Percentiles rank a stretch among this genome's conserved stretches.
Conservation (phyloP, 2,113 vertebrate genomes). For the Gnathonemus longibarbis region DNA sequence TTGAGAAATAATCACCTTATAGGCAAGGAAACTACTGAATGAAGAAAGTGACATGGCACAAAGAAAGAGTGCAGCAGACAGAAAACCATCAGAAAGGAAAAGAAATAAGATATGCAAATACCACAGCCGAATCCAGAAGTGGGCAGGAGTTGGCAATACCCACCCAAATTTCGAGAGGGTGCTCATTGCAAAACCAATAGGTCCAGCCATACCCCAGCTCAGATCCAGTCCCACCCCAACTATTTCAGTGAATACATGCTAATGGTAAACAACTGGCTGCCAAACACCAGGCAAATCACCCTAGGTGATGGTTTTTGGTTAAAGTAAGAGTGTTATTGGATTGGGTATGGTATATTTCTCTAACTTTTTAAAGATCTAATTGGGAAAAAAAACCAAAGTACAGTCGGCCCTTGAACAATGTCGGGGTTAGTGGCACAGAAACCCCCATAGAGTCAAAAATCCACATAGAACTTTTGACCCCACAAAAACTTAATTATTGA, state of each 20-base stretch:
- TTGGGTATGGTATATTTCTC: neutral
- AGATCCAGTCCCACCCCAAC: neutral
- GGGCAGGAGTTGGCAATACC: neutral
- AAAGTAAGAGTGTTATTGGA: neutral
- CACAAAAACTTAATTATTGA: neutral
- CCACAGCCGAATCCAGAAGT: neutral
- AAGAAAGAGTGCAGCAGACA: neutral
- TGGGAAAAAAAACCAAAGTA: neutral
- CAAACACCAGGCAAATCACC: neutral
- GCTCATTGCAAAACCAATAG: neutral
- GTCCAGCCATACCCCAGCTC: neutral
- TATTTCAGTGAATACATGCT: neutral
- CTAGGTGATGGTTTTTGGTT: neutral
- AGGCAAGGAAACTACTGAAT: neutral
- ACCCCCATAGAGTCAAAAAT: neutral
- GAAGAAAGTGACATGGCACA: neutral
- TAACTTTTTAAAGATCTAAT: neutral
- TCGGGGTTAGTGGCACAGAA: neutral
- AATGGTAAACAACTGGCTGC: neutral
- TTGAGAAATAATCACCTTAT: neutral
- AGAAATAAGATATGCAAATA: neutral
- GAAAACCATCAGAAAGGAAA: neutral
- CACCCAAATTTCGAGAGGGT: neutral
- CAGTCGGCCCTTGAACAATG: neutral
- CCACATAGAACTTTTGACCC: neutral